phyloP scores from a whole-genome alignment of 1,140 invertebrate species.

The Vanessa atalanta region DNA sequence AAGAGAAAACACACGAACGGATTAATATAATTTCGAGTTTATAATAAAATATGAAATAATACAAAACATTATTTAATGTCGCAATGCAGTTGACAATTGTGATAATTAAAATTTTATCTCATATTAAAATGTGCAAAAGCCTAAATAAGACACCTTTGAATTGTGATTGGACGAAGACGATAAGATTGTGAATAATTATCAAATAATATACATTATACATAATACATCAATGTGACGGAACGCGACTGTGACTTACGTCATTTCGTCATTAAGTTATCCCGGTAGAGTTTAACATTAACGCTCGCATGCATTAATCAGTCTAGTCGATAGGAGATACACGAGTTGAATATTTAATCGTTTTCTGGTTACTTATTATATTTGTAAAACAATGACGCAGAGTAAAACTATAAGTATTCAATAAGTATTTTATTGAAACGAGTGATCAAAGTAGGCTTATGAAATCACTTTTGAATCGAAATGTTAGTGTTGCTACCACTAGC shows the following conservation, averaged over 20 bases:
- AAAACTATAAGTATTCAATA: background rate
- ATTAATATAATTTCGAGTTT: background rate
- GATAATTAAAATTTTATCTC: conserved; percentile 26
- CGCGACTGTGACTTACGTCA: background rate
- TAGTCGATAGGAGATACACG: background rate
- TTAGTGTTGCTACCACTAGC: too few relatives aligned
- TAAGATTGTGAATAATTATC: conserved; percentile 28
- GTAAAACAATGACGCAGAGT: background rate
- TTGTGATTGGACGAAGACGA: conserved; percentile 24
- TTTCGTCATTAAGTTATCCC: conserved; percentile 1
- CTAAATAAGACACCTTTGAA: conserved; percentile 18
- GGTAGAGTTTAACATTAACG: background rate
- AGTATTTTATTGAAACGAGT: too few relatives aligned
- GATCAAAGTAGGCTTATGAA: too few relatives aligned
- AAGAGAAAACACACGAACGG: background rate
- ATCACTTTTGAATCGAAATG: too few relatives aligned
- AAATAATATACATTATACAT: background rate
- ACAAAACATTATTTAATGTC: conserved; percentile 19
- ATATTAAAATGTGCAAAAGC: conserved; percentile 14
- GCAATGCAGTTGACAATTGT: conserved; percentile 11
- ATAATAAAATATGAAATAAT: background rate
- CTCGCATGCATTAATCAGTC: background rate
- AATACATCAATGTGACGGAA: background rate
- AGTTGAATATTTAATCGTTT: conserved; percentile 1
- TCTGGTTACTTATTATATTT: background rate